Evolutionary conservation across 2,113 vertebrate species (phyloP).

Genomic region (Ctenodactylus gundi): DNA sequence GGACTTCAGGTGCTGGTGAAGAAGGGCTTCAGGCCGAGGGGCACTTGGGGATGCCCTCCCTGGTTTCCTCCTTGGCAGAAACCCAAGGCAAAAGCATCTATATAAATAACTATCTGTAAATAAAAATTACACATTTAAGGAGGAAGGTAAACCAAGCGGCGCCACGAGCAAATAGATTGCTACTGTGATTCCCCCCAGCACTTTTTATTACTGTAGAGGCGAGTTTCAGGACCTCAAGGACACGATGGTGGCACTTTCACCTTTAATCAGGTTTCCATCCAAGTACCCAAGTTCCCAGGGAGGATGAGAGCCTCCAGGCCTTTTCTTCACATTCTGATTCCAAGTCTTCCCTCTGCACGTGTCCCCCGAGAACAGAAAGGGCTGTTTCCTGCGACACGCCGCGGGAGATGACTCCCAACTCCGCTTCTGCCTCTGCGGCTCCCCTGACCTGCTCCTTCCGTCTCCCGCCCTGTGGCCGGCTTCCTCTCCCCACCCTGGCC

Average conservation of each 20-base stretch:
- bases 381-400: neutral
- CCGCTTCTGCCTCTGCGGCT: no score
- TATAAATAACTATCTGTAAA: neutral
- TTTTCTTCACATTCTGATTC: neutral
- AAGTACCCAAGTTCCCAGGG: neutral
- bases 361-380: neutral
- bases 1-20: neutral
- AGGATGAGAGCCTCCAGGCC: neutral
- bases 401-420: no score
- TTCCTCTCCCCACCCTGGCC: no score
- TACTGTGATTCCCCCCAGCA: neutral
- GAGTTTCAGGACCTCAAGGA: neutral
- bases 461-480: no score
- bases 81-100: neutral
- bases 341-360: fast-evolving
- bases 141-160: neutral
- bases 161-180: neutral
- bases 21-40: no score
- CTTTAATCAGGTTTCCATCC: neutral
- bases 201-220: neutral
- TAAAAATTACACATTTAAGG: neutral
- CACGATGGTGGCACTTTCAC: neutral
- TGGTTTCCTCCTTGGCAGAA: neutral
- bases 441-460: no score
- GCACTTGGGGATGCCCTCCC: neutral